phyloP scores from a whole-genome alignment of 1,140 invertebrate genomes.

The Conus betulinus region DNA sequence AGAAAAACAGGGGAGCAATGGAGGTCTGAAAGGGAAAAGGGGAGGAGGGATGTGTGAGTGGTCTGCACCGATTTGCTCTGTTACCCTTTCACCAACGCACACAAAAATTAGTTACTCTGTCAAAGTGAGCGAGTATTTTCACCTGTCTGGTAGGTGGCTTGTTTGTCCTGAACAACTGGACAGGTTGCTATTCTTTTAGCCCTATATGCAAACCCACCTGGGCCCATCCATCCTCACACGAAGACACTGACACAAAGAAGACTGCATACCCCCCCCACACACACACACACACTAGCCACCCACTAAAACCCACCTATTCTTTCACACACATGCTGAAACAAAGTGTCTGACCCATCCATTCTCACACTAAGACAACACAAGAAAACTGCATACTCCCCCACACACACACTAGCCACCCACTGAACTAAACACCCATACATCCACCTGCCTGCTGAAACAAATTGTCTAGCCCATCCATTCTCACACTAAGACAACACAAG shows the following conservation, averaged over 20 bases:
- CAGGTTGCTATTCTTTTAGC: background rate
- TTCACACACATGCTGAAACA: background rate
- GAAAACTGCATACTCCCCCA: background rate
- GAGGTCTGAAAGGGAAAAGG: too few species aligned
- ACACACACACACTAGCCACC: background rate
- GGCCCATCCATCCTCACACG: background rate
- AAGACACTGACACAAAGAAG: background rate
- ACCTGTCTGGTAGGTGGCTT: too few species aligned
- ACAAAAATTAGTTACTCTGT: too few species aligned
- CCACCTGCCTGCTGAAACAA: slow-evolving; percentile 8
- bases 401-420: background rate
- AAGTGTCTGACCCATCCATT: background rate
- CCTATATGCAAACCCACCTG: background rate
- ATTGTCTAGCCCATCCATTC: background rate
- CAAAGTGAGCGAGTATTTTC: too few species aligned
- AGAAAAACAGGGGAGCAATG: too few species aligned
- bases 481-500: background rate
- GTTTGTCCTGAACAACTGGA: background rate
- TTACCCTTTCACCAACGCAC: too few species aligned
- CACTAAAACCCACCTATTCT: background rate
- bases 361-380: background rate
- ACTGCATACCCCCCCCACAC: background rate
- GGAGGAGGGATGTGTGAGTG: too few species aligned
- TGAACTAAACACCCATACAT: too few species aligned
- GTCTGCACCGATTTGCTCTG: too few species aligned